Evolutionary conservation across 2,888 invertebrate species (phyloP).

Genomic region (Neria commutata): DNA sequence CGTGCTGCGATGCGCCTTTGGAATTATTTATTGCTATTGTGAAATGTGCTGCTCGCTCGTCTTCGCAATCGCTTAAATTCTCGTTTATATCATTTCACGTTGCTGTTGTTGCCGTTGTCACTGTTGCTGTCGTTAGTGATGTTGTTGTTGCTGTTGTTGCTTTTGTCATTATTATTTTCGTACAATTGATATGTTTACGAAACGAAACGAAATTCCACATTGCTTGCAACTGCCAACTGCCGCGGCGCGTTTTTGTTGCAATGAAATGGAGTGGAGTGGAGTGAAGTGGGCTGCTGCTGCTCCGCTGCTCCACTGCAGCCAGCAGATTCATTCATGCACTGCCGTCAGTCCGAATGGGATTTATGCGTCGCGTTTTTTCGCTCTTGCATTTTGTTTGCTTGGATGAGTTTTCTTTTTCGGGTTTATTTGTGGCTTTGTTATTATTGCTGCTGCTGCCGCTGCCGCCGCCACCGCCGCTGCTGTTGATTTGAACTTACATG

Average conservation of each 20-base stretch:
- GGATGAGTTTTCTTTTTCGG: not conserved
- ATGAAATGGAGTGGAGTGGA: not conserved
- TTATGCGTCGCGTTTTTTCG: too few relatives aligned
- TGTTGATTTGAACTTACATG: too few relatives aligned
- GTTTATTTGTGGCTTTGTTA: not conserved
- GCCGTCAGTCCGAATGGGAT: too few relatives aligned
- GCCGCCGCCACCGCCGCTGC: too few relatives aligned
- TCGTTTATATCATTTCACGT: not conserved
- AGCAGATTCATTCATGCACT: too few relatives aligned
- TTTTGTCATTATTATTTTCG: not conserved
- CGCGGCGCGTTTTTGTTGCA: too few relatives aligned
- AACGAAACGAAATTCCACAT: not conserved
- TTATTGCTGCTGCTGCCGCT: not conserved
- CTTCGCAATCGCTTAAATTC: conserved; percentile 1
- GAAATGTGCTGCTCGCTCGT: not conserved
- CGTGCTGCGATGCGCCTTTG: not conserved
- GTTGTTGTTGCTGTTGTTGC: not conserved
- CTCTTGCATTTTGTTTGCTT: too few relatives aligned
- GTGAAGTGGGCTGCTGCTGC: too few relatives aligned
- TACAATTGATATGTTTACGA: not conserved
- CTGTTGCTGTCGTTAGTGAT: too few relatives aligned
- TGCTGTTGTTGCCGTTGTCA: too few relatives aligned
- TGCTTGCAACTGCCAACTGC: not conserved
- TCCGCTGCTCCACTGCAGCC: too few relatives aligned
- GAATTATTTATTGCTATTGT: not conserved